These are phyloP conservation scores for Nymphicus hollandicus DNA, from an alignment of 2,113 vertebrate species.

Conservation along the genomic window DNA sequence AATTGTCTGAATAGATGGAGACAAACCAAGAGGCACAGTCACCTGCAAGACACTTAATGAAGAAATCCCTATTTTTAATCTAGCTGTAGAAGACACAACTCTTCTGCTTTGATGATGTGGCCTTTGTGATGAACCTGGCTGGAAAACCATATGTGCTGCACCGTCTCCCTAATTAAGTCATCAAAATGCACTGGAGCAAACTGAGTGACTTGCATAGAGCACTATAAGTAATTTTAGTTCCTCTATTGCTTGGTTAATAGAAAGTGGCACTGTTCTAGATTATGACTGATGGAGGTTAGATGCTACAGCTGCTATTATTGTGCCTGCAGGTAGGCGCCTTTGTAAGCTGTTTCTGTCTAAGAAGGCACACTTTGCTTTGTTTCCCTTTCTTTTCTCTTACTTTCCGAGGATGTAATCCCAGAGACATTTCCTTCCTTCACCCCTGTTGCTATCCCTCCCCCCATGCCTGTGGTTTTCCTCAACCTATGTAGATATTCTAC, in stretches of 20 bases:
- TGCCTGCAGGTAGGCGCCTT: constrained; percentile 35
- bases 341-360: background rate
- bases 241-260: constrained; percentile 76
- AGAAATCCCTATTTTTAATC: constrained; percentile 68
- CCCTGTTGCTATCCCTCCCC: no score
- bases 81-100: constrained; percentile 39
- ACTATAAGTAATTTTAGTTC: constrained; percentile 72
- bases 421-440: background rate
- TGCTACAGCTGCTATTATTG: constrained; percentile 59
- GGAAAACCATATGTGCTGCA: constrained; percentile 67
- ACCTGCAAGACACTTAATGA: constrained; percentile 50
- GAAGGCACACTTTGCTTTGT: background rate
- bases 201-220: constrained; percentile 58
- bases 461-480: background rate
- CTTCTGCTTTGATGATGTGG: constrained; percentile 57
- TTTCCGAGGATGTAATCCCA: background rate
- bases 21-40: constrained; percentile 45
- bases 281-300: constrained; percentile 77
- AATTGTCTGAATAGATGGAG: constrained; percentile 69
- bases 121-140: constrained; percentile 70
- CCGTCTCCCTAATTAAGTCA: constrained; percentile 74
- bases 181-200: constrained; percentile 74
- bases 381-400: background rate
- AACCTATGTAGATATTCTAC: background rate
- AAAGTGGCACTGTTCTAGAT: constrained; percentile 77